phyloP scores from a whole-genome alignment of 1,140 invertebrate species.

The Megalonaias nervosa region DNA sequence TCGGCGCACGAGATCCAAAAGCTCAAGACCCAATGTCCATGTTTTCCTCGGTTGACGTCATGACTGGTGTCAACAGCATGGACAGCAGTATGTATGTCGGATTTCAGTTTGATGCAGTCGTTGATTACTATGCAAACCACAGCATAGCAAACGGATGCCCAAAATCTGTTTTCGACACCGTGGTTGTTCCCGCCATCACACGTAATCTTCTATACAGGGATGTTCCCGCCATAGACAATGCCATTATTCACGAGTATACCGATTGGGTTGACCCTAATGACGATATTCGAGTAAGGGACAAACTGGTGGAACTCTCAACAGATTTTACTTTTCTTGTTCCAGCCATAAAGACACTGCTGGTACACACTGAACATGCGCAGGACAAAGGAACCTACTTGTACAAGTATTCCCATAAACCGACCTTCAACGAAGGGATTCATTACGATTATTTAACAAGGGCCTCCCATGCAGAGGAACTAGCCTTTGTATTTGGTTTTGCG shows the following conservation, averaged over 20 bases:
- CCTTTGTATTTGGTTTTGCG: constrained; percentile 41
- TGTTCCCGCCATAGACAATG: not conserved
- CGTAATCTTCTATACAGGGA: not conserved
- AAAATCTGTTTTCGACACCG: no score
- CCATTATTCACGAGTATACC: constrained; percentile 16
- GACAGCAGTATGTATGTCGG: no score
- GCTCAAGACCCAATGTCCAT: no score
- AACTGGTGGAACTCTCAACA: constrained; percentile 5
- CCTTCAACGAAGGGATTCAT: constrained; percentile 9
- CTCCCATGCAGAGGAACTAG: constrained; percentile 49
- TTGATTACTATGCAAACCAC: no score
- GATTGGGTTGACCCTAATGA: constrained; percentile 14
- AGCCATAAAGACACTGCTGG: not conserved
- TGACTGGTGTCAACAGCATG: no score
- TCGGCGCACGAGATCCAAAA: no score
- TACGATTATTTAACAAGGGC: constrained; percentile 36
- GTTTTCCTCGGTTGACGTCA: no score
- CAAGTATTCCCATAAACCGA: constrained; percentile 23
- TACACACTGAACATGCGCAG: constrained; percentile 4
- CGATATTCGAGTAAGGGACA: not conserved
- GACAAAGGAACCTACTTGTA: constrained; percentile 20
- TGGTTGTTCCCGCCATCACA: no score
- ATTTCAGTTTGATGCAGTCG: no score
- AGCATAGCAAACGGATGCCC: no score
- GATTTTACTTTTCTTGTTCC: constrained; percentile 13